Base-by-base conservation (phyloP, 2,888 invertebrate genomes). In the Drosophila pseudotalamancana region DNA sequence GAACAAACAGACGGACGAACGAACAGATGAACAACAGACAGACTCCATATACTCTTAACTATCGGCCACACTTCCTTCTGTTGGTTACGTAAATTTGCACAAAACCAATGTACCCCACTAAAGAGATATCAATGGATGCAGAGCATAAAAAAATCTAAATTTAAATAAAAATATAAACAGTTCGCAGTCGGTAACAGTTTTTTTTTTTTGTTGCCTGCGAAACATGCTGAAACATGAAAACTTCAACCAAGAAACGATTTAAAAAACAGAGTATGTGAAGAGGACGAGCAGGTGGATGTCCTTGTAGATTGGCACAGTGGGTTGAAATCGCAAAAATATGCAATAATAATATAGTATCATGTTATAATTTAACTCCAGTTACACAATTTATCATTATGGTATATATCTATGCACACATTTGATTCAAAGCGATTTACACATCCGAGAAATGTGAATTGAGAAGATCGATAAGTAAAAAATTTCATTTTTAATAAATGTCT, bases 241-340 rank as follows among this genome's bases (percentile, higher is more conserved):
- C 29, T 56, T 45, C 55, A 77, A 77, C 31, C 56, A 32, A 54
- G 39, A 59, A 40, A 53, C 21, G 54, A 46, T 18, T n/a, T 12
- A 27, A n/a, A 16, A 25, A 23, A 3, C 1, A 34, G 16, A 12
- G 18, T 31, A 18, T 11, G 12, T 19, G 18, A 4, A 11, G 45
- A 42, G 59, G 60, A 66, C 45, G 62, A 78, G 81, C 84, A 81
- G 84, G 81, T 82, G 82, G 84, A 82, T 73, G 81, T 82, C 81
- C 81, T 82, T 82, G 81, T 72, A 40, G 39, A 19, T 5, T 19
- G 18, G n/a, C 50, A 68, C 72, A 68, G 65, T 72, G 55, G 64
- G 14, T 6, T 19, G 1, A n/a, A 9, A 40, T 14, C 34, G 34
- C 14, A 3, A 23, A n/a, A 4, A 12, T 40, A 4, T 12, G 21